Evolutionary conservation across 2,888 invertebrate species (phyloP), one percentile per base, ranked within the genome.

Genomic region (Aporophyla lueneburgensis): DNA sequence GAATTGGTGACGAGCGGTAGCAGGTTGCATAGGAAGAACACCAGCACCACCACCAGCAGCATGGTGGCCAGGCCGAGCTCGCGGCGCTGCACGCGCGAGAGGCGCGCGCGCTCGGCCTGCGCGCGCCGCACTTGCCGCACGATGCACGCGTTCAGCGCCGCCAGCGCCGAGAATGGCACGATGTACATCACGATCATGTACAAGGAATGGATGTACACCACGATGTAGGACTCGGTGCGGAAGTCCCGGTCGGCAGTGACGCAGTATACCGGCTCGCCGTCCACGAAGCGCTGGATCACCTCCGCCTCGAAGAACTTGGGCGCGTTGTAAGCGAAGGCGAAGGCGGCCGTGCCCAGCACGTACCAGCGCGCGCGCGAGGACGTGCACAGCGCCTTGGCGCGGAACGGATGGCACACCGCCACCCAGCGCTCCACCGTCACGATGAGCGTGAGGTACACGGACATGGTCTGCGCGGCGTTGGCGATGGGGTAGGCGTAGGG

Each of bases 41-140:
- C 99, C 67, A 99, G 97, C 59, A 99, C 99, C 19, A 99, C 99
- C 90, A 98, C 99, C 59, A 99, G 97, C 78, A 99, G 97, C 99
- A 99, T 99, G 71, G 99, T 99, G 53, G 99, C 99, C 78, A 99
- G 97, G 24, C 99, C 98, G 86, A 99, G 99, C 96, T 99, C 99
- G 53, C 99, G 98, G 86, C 98, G 98, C 95, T 99, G 99, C 70
- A 98, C 97, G 70, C 99, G 98, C 70, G 99, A 99, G 74, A 99
- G 97, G 0, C 99, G 98, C 91, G 98, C 99, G 10, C 99, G 98
- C 92, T 99, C 99, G 62, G 98, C 97, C 94, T 99, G 99, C 54
- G 99, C 99, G 88, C 98, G 97, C 83, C 99, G 97, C 84, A 99
- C 99, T 96, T 99, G 98, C 86, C 97, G 97, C 95, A 99, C 99